Evolutionary conservation across 1,140 invertebrate species (phyloP), one percentile per base, ranked within the genome.

Genomic region (Druon quercuslanigerum): DNA sequence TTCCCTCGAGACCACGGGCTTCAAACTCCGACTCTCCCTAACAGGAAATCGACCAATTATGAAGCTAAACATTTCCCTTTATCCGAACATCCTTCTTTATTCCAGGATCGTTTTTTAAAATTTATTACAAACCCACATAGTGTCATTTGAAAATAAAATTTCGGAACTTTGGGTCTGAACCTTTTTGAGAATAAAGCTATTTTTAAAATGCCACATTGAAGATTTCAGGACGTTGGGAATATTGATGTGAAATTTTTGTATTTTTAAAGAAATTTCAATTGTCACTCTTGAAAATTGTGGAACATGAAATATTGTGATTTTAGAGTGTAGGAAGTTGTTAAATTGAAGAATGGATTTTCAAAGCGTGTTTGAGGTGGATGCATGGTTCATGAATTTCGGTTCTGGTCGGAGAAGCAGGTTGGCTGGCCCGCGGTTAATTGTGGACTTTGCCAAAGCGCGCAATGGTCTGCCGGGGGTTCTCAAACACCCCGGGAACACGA

Each of bases 1-100:
- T 91, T 91, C 90, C 90, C 90, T 72, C 66, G 88, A 84, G 89
- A 74, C 75, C 78, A 50, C 17, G 50, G 75, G 82, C 84, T 84
- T 85, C 82, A 84, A 87, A 73, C 76, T 72, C 78, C 60, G 13
- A 51, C 40, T 60, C 51, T 57, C 76, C 52, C 50, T 76, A 2
- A 33, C 57, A 60, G 57, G 57, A 60, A 60, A 25, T 60, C 57
- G 20, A 14, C 57, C 57, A 13, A 60, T 60, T 25, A 60, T 60
- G 25, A 60, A 25, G 19, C 57, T 25, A 60, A 60, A 60, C 57
- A 25, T 60, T 60, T 60, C 57, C 20, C 57, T 60, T 25, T 3
- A 40, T 40, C 57, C 33, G 25, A 60, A 60, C 17, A 20, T 20
- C 17, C 20, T 60, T 60, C 20, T 60, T 60, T 9, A 17, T 40